Evolutionary conservation across 1,140 invertebrate genomes (phyloP), one percentile per base, ranked within the genome.

Genomic region (Calliphora vicina): DNA sequence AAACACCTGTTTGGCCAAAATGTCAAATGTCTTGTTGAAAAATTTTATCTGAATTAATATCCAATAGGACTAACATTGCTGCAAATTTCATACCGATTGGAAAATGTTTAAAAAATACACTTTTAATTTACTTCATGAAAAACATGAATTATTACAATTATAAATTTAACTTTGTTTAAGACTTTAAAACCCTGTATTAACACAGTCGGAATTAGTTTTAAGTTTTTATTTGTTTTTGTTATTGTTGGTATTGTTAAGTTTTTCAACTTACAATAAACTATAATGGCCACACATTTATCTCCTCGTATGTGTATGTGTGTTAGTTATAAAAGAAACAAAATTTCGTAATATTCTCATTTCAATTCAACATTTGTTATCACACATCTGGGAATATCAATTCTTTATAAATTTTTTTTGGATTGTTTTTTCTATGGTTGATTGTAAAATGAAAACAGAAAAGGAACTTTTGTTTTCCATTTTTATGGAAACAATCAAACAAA

Each of bases 301-400:
- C 29, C 74, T 43, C 35, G 35, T 78, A 43, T 43, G 27, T 35
- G 72, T 35, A 35, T 76, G 45, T 57, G 61, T 23, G 61, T 67
- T 23, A 23, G 61, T 67, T 23, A 23, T 67, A 23, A 23, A 78
- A 76, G 29, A 17, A 78, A 78, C 35, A 45, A 78, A 78, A 78
- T 78, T 78, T 78, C 50, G 29, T 78, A 83, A 83, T 83, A 61
- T 83, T 26, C 61, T 83, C 82, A 83, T 80, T 80, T 83, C 82
- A 80, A 80, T 71, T 26, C 57, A 80, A 74, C 67, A 73, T 83
- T 67, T 81, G 80, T 88, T 89, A 89, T 87, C 87, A 89, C 88
- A 87, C 88, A 89, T 88, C 87, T 87, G 88, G 88, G 88, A 89
- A 89, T 89, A 86, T 84, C 83, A 86, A 81, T 85, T 85, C 84